These are phyloP conservation scores for Hirtodrosophila alboralis DNA, from an alignment of 2,888 invertebrate genomes.

Conservation along the genomic window DNA sequence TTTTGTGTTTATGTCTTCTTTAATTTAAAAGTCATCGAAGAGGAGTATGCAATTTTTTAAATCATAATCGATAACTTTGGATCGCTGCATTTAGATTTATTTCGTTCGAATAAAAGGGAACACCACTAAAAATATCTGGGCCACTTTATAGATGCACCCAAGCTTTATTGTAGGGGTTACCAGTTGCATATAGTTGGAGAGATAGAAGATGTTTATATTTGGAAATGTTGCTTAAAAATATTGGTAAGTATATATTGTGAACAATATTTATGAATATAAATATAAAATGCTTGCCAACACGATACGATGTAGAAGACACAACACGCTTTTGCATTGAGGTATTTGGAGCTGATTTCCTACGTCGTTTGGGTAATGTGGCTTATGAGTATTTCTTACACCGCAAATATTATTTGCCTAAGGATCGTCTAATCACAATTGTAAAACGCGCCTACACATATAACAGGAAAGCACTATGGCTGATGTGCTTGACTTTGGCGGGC, in stretches of 20 bases:
- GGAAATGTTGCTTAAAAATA: constrained; percentile 42
- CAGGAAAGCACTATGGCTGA: constrained; percentile 9
- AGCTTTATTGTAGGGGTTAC: background rate
- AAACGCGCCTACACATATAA: constrained; percentile 48
- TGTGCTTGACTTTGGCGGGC: constrained; percentile 29
- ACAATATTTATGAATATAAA: no score
- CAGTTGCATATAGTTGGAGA: background rate
- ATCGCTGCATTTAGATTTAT: no score
- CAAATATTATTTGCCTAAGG: constrained; percentile 60
- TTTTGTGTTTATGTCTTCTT: no score
- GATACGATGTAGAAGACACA: constrained; percentile 43
- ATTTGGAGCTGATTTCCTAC: constrained; percentile 55
- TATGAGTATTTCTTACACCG: constrained; percentile 49
- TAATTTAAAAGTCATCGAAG: no score
- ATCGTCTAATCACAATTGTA: constrained; percentile 49
- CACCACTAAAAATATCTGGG: no score
- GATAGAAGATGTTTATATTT: constrained; percentile 12
- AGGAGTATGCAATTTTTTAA: no score
- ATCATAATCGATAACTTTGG: no score
- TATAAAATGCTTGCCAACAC: no score
- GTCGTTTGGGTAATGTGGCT: constrained; percentile 40
- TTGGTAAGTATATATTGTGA: constrained; percentile 33
- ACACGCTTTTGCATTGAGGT: constrained; percentile 37
- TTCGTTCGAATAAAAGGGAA: no score
- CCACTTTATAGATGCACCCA: no score